Evolutionary conservation across 2,797 vertebrate genomes (phyloP), one percentile per base, ranked within the genome.

Genomic region (Pipistrellus pygmaeus): DNA sequence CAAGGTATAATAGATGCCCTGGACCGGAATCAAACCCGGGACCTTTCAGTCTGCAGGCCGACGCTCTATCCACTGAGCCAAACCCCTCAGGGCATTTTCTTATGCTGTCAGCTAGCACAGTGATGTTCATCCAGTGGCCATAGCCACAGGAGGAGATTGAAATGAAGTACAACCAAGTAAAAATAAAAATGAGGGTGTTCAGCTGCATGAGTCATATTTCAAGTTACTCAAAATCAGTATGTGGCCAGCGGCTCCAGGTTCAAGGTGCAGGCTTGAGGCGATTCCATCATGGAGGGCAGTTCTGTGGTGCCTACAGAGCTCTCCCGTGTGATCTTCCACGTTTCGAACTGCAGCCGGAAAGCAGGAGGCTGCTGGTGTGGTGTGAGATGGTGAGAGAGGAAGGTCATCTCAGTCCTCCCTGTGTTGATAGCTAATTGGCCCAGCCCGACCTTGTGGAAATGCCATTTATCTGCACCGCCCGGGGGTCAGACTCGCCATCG

Each of bases 241-340:
- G 41, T 51, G 72, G 60, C 51, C 30, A 11, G 32, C 9, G 2
- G 48, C 20, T 35, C 30, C 27, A 9, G n/a, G n/a, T 35, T 21
- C 53, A 32, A 32, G 8, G 51, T 6, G 8, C 20, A n/a, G 30
- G 12, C n/a, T 2, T 14, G 15, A 21, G 41, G 17, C 6, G 6
- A 3, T 27, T 41, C 38, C 3, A 2, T 12, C 0, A 8, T 1
- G 21, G 3, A 4, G 8, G 27, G 12, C 60, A 15, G 9, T 0
- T 17, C 21, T 9, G 2, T 5, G 6, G 6, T 15, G 64, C 15
- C 30, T 18, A 1, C 4, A 3, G n/a, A 7, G 7, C 64, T 66
- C 64, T 32, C 17, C 17, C 2, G 35, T 73, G 30, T 1, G 20
- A 30, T 27, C 23, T 38, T 1, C 6, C 57, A 25, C 30, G 1